phyloP scores from a whole-genome alignment of 2,888 invertebrate genomes.

The Eilema caniola region DNA sequence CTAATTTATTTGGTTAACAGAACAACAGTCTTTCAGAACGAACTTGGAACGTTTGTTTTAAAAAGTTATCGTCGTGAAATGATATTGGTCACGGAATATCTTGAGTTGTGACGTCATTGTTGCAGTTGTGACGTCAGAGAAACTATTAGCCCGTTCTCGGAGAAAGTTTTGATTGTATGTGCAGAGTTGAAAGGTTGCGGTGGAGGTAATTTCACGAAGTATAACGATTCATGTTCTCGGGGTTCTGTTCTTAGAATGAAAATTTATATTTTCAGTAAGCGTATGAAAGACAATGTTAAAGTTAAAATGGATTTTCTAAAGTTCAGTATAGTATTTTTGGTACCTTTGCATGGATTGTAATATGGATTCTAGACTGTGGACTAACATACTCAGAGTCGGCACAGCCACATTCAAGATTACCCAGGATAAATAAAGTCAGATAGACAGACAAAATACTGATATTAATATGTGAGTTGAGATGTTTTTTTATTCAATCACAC shows the following conservation, averaged over 20 bases:
- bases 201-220: not conserved
- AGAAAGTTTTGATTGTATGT: conserved; percentile 16
- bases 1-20: conserved; percentile 18
- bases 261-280: not conserved
- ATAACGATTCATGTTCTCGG: not conserved
- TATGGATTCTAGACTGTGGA: too few relatives aligned
- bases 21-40: conserved; percentile 15
- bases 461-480: too few relatives aligned
- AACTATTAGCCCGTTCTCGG: conserved; percentile 1
- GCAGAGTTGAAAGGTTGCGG: conserved; percentile 4
- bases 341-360: too few relatives aligned
- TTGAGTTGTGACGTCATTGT: conserved; percentile 2
- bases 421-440: too few relatives aligned
- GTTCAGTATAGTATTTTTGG: too few relatives aligned
- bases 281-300: not conserved
- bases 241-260: not conserved
- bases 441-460: too few relatives aligned
- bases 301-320: too few relatives aligned
- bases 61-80: not conserved
- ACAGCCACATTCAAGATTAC: too few relatives aligned
- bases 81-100: conserved; percentile 9
- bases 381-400: too few relatives aligned
- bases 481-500: too few relatives aligned
- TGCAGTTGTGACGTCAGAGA: conserved; percentile 9
- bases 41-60: conserved; percentile 11